Conservation (phyloP, 2,797 vertebrate genomes). For the Liparis tanakae region DNA sequence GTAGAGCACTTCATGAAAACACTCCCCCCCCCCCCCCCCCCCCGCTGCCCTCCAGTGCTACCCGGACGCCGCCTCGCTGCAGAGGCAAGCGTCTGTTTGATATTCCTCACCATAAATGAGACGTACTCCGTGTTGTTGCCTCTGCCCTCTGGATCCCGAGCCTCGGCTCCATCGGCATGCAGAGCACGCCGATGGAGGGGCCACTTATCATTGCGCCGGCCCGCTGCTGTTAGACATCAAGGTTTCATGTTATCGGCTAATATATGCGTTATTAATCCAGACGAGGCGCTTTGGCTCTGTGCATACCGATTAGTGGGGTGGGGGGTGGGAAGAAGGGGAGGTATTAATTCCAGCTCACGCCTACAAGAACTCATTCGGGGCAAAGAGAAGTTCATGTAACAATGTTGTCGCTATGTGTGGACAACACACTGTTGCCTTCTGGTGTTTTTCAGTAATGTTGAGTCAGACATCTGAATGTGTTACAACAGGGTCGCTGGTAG, state of each 20-base stretch:
- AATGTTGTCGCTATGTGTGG: not conserved
- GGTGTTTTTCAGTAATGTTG: no score
- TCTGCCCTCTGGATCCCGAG: conserved; percentile 64
- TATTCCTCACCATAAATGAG: conserved; percentile 62
- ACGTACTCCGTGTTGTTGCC: conserved; percentile 59
- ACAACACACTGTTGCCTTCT: no score
- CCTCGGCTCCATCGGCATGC: conserved; percentile 71
- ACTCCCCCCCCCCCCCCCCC: conserved; percentile 56
- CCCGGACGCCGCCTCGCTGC: conserved; percentile 43
- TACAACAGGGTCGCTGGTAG: no score
- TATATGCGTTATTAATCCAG: conserved; percentile 78
- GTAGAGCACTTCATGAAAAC: conserved; percentile 61
- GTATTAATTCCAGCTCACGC: conserved; percentile 41
- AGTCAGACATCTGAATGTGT: no score
- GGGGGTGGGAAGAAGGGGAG: not conserved
- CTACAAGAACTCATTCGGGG: conserved; percentile 16
- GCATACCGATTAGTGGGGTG: conserved; percentile 55
- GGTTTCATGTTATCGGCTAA: conserved; percentile 75
- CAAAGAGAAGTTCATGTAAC: not conserved
- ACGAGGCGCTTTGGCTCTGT: conserved; percentile 45
- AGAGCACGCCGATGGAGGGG: conserved; percentile 71
- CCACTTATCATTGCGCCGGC: conserved; percentile 76
- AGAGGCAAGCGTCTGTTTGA: conserved; percentile 50
- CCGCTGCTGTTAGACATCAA: conserved; percentile 69
- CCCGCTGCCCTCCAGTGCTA: conserved; percentile 50